Conservation (phyloP, 2,797 vertebrate species). For the Tokudaia muenninki region DNA sequence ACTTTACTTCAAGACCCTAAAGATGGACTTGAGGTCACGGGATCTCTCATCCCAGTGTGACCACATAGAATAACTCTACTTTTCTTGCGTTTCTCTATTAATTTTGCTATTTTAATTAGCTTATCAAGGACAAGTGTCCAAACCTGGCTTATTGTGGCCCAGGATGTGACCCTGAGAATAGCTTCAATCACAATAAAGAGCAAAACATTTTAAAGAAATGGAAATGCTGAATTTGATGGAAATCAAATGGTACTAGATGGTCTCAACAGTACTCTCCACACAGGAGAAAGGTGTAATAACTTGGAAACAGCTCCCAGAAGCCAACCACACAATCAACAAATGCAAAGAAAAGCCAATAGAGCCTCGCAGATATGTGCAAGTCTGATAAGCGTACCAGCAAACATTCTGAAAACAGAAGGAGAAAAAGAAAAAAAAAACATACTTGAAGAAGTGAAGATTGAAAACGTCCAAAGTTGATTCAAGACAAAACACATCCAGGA, state of each 20-base stretch:
- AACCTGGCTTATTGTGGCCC: no score
- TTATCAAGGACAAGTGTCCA: neutral
- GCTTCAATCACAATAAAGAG: neutral
- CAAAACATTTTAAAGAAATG: neutral
- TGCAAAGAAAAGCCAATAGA: neutral
- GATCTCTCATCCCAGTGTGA: neutral
- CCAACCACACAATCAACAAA: neutral
- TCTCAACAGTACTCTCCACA: neutral
- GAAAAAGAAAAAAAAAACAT: neutral
- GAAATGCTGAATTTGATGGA: neutral
- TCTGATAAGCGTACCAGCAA: neutral
- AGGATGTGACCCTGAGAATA: neutral
- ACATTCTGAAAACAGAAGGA: no score
- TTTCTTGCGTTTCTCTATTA: neutral
- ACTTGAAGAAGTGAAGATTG: neutral
- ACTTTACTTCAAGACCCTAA: neutral
- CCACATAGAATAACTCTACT: neutral
- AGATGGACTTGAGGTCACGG: neutral
- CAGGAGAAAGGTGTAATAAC: neutral
- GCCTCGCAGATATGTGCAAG: no score
- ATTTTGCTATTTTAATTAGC: neutral
- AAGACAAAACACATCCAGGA: neutral
- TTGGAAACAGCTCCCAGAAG: neutral
- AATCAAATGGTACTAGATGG: neutral
- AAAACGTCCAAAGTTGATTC: neutral